Evolutionary conservation across 2,797 vertebrate species (phyloP), one percentile per base, ranked within the genome.

Genomic region (Podargus strigoides): DNA sequence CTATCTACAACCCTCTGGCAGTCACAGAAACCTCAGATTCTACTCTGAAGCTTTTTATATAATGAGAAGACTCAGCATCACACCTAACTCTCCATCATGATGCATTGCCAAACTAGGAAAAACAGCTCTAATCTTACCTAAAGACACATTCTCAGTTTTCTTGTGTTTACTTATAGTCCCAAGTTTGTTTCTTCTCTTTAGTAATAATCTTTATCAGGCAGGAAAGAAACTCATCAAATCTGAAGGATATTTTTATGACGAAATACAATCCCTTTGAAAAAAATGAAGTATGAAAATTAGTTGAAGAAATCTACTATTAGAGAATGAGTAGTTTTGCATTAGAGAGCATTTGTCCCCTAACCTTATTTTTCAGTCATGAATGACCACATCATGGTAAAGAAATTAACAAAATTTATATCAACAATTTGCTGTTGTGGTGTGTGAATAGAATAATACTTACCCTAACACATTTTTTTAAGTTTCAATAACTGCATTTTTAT

Each of bases 341-440:
- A 88, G 46, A 64, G 12, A 88, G 10, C 6, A 74, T 89, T 95
- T 95, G 36, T 86, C 28, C 28, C 90, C 63, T 44, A 77, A 19
- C 60, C 93, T 94, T 63, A 74, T 86, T 92, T 97, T 93, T 80
- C 37, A 87, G 34, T 97, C 49, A 67, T 87, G 62, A 95, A 76
- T 92, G 32, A 90, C 32, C 14, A 14, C 41, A 82, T 89, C 37
- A 58, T 12, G 17, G 7, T 81, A 94, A 86, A 89, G 7, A 64
- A 89, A 95, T 96, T 87, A 89, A 13, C 42, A 68, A 89, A 75
- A 93, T 85, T 88, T 89, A 67, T 89, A 91, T 50, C 44, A 95
- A 64, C 82, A 41, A 89, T 83, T 93, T 95, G 37, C 32, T 87
- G 41, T 66, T 63, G 18, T 83, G 50, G 68, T 82, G 28, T 73